Evolutionary conservation across 2,113 vertebrate species (phyloP).

Genomic region (Leucosticte australis): DNA sequence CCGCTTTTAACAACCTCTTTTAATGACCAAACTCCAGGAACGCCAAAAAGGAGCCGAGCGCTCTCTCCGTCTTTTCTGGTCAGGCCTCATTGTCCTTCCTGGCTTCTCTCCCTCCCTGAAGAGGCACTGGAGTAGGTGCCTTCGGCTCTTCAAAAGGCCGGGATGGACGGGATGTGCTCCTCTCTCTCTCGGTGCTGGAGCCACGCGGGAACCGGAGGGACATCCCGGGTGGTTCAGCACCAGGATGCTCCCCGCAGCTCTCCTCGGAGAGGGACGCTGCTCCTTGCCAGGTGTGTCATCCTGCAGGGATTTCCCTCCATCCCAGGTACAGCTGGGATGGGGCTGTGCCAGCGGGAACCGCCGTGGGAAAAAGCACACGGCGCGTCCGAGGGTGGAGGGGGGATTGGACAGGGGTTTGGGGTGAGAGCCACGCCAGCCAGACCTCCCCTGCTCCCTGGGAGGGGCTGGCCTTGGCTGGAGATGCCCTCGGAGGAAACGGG

Average conservation of each 20-base stretch:
- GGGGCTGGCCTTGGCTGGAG: not conserved
- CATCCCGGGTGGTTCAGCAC: not conserved
- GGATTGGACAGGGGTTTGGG: not conserved
- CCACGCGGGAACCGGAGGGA: not conserved
- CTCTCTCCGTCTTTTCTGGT: not conserved
- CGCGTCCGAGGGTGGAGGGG: fast-evolving
- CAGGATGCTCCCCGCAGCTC: not conserved
- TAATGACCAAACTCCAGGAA: constrained; percentile 72
- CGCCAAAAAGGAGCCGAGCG: not conserved
- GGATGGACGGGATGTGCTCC: not conserved
- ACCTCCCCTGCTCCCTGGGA: not conserved
- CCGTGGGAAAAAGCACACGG: not conserved
- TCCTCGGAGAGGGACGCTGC: not conserved
- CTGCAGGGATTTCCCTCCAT: not conserved
- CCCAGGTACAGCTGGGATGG: not conserved
- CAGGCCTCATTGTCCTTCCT: not conserved
- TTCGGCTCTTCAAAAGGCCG: not conserved
- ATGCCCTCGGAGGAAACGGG: not conserved
- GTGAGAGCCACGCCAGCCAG: not conserved
- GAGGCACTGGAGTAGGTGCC: not conserved
- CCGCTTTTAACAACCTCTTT: constrained; percentile 28
- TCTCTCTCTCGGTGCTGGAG: not conserved
- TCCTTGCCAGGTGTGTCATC: not conserved
- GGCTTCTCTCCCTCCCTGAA: not conserved
- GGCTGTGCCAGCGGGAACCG: not conserved